A percentile compares a stretch with the other conserved stretches of the same genome.
Evolutionary conservation across 2,113 vertebrate genomes (phyloP).

Genomic region (Eptesicus fuscus): DNA sequence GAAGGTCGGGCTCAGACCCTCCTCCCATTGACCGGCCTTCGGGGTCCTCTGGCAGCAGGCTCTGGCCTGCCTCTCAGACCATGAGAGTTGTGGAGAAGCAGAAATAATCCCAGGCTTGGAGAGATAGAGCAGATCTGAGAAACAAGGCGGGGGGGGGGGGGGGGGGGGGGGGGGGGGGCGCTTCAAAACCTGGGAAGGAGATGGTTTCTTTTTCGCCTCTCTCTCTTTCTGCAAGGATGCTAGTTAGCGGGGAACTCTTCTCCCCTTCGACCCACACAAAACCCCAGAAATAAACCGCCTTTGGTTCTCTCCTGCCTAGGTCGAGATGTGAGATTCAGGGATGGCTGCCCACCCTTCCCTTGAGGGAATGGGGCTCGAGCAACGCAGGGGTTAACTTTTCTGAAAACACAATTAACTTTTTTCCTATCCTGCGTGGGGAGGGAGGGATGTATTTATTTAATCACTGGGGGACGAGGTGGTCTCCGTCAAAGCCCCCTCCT

Average conservation of each 20-base stretch:
- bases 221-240: background rate
- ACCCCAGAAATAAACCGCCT: background rate
- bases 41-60: slow-evolving; percentile 19
- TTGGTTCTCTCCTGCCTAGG: background rate
- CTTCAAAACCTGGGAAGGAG: slow-evolving; percentile 31
- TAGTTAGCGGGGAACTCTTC: background rate
- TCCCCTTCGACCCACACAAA: background rate
- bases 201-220: background rate
- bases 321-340: background rate
- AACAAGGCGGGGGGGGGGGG: background rate
- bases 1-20: background rate
- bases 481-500: slow-evolving; percentile 58
- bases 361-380: slow-evolving; percentile 6
- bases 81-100: background rate
- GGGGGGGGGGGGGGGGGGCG: too few species aligned
- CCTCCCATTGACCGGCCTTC: slow-evolving; percentile 68
- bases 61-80: background rate
- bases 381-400: slow-evolving; percentile 76
- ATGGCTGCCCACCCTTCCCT: background rate
- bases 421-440: background rate
- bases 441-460: slow-evolving; percentile 64
- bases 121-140: background rate
- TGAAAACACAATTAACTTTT: slow-evolving; percentile 73
- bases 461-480: slow-evolving; percentile 75
- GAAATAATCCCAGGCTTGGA: background rate